These are phyloP conservation scores for Nematolebias whitei DNA, from an alignment of 2,113 vertebrate genomes.

Conservation along the genomic window DNA sequence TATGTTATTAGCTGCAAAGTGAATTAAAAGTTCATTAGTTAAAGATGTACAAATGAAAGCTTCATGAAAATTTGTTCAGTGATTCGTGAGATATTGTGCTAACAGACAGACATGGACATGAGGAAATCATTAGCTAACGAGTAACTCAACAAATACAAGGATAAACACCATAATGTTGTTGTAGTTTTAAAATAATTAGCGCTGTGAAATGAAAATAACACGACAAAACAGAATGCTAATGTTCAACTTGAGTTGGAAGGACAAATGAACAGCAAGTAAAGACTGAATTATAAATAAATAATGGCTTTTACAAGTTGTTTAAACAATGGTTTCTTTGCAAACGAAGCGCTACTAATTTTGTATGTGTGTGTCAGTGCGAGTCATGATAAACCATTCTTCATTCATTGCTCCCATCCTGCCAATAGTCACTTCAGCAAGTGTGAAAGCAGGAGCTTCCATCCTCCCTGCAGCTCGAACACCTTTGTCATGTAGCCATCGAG, in stretches of 20 bases:
- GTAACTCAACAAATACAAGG: no score
- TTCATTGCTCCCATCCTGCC: slow-evolving; percentile 24
- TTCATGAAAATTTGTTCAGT: no score
- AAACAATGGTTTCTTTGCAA: no score
- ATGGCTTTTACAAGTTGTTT: neutral
- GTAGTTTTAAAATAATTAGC: no score
- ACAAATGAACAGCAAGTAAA: neutral
- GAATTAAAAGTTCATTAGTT: neutral
- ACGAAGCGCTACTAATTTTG: neutral
- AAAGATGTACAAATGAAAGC: no score
- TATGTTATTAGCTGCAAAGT: neutral
- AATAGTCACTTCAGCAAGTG: slow-evolving; percentile 19
- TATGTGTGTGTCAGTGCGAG: slow-evolving; percentile 14
- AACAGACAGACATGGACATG: no score
- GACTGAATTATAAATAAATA: neutral
- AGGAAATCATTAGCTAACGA: no score
- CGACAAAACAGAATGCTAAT: no score
- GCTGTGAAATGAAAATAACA: no score
- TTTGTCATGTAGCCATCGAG: slow-evolving; percentile 63
- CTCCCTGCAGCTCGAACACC: slow-evolving; percentile 41
- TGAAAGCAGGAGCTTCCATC: slow-evolving; percentile 31
- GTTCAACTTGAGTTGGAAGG: no score
- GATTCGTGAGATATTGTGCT: no score
- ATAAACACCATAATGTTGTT: no score
- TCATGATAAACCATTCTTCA: neutral